Evolutionary conservation across 2,113 vertebrate species (phyloP), one percentile per base, ranked within the genome.

Genomic region (Rhombomys opimus): DNA sequence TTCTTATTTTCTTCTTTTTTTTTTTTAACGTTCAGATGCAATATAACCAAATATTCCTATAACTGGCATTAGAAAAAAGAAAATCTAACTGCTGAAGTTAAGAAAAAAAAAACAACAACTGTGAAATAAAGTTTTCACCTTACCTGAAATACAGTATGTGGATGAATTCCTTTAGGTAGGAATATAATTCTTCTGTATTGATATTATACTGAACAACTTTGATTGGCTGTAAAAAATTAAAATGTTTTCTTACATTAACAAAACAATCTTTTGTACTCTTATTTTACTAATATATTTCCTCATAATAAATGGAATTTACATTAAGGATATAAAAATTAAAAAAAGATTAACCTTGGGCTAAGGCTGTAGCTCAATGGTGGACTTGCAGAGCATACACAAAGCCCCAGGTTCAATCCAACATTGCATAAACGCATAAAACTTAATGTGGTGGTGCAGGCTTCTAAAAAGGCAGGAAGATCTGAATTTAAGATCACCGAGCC

Each of bases 121-220:
- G 52, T 50, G 18, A 72, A 82, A 46, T 0, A 70, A 17, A 93
- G 93, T 10, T 30, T 46, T 6, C 11, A 59, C 41, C 98, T 97
- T 96, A 99, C 99, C 99, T 99, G 99, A 99, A 99, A 98, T 99
- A 99, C 1, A 99, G 98, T 97, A 99, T 99, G 95, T 99, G 99
- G 97, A 99, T 99, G 90, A 99, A 99, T 96, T 99, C 99, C 98
- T 99, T 99, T 97, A 99, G 99, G 89, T 99, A 99, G 5, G 99
- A 99, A 98, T 99, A 99, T 2, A 99, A 98, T 97, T 99, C 99
- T 97, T 99, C 99, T 94, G 99, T 99, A 95, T 99, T 99, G 97
- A 99, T 99, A 97, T 99, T 99, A 97, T 99, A 99, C 93, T 99
- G 99, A 89, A 99, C 99, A 95, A 99, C 99, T 98, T 98, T 99